These are phyloP conservation scores for Euwallacea similis DNA, from an alignment of 1,140 invertebrate genomes.

Conservation along the genomic window DNA sequence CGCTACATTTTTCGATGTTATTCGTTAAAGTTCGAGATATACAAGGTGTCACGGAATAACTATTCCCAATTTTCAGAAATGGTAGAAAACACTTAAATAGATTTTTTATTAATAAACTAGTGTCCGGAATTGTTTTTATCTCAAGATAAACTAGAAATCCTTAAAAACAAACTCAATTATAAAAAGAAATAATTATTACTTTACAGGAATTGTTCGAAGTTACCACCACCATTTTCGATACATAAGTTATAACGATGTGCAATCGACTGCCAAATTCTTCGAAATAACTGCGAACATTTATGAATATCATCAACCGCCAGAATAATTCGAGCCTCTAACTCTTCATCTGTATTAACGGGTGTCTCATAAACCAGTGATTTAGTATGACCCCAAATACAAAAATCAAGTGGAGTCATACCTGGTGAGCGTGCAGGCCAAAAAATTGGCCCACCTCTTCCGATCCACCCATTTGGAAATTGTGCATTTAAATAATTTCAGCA, in stretches of 20 bases:
- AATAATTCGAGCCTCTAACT: too few relatives aligned
- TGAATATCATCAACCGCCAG: not conserved
- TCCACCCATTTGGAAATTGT: conserved; percentile 20
- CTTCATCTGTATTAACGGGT: not conserved
- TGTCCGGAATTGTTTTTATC: too few relatives aligned
- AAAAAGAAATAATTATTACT: not conserved
- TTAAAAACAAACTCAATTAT: not conserved
- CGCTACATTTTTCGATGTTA: too few relatives aligned
- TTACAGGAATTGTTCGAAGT: not conserved
- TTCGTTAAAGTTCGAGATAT: too few relatives aligned
- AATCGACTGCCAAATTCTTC: not conserved
- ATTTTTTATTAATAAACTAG: too few relatives aligned
- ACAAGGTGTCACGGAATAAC: too few relatives aligned
- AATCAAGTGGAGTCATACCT: conserved; percentile 13
- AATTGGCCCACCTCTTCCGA: conserved; percentile 10
- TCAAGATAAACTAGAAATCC: too few relatives aligned
- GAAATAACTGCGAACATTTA: not conserved
- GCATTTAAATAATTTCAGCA: not conserved
- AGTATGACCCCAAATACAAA: too few relatives aligned
- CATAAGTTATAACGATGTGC: not conserved
- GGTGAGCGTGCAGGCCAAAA: conserved; percentile 10
- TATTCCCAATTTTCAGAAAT: too few relatives aligned
- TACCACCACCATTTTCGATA: not conserved
- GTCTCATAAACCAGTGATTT: too few relatives aligned
- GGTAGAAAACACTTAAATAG: too few relatives aligned